Base-by-base conservation (phyloP, 2,797 vertebrate genomes). In the Smutsia gigantea region DNA sequence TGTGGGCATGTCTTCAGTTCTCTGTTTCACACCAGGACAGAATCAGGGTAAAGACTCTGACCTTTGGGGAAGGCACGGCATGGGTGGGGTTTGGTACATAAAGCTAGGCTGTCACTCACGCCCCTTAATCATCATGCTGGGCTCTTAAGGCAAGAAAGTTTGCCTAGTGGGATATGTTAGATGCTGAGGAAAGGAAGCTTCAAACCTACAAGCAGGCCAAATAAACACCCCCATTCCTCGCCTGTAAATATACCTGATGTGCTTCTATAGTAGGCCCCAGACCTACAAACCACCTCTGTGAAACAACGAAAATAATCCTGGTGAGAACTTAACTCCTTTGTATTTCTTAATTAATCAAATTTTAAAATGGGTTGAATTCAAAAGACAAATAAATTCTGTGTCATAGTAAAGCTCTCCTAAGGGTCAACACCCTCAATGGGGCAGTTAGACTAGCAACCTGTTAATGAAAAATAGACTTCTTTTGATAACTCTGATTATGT, bases 401-500 rank as follows among this genome's bases (percentile, higher is more conserved):
- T 29, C 34, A 82, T 27, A 83, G 72, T 10, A 31, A 78, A 90
- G 66, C 57, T 91, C 68, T 90, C 78, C 46, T 19, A 31, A 46
- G 74, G 90, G 55, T 64, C n/a, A 92, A 55, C 51, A 18, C 19
- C 37, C 27, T 82, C 37, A 46, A 63, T 4, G n/a, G 57, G 90
- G 46, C 51, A 72, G 55, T 19, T 86, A 2, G 4, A 86, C 18
- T 78, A 75, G 34, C 53, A 87, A 61, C 71, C 53, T 92, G 39
- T 46, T 94, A 63, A 68, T 55, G 64, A 88, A 90, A 59, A 88
- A 53, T 5, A 89, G 59, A 71, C n/a, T 92, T 94, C 94, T 77
- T 84, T 46, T 91, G 74, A 29, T 49, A 94, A 90, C 90, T 55
- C 87, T 68, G 79, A 71, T 97, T 87, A 84, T 77, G 74, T 53